A percentile compares a stretch with the other conserved stretches of the same genome.
These are phyloP conservation scores for Gopherus flavomarginatus DNA, from an alignment of 2,113 vertebrate genomes.

Conservation along the genomic window DNA sequence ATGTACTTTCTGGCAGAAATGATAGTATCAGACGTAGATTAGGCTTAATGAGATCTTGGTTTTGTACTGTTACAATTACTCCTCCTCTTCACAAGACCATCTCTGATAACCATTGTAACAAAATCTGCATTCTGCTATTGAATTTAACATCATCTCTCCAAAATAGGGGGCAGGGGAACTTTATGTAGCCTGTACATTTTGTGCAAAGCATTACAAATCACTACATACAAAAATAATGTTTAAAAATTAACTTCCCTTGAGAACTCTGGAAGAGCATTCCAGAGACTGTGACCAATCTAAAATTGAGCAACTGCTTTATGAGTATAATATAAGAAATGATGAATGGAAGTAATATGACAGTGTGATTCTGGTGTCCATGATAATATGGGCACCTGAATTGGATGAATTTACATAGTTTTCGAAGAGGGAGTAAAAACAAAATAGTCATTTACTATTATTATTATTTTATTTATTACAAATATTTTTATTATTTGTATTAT, in stretches of 20 bases:
- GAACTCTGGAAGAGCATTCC: not conserved
- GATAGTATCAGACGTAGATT: not conserved
- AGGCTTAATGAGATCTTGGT: not conserved
- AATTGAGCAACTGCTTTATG: not conserved
- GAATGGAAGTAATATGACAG: not conserved
- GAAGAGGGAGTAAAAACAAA: not conserved
- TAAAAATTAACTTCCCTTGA: not conserved
- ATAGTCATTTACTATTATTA: too few species aligned
- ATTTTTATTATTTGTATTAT: too few species aligned
- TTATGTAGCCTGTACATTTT: not conserved
- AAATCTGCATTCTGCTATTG: not conserved
- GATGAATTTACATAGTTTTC: not conserved
- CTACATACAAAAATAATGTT: not conserved
- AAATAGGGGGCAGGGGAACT: too few species aligned
- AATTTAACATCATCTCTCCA: not conserved
- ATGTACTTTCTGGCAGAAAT: not conserved
- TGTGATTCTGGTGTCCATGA: not conserved
- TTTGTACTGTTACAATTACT: not conserved
- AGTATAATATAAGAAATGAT: not conserved
- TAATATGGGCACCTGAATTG: not conserved
- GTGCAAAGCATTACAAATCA: not conserved
- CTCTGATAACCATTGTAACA: not conserved
- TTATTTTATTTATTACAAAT: too few species aligned
- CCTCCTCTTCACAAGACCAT: constrained; percentile 16
- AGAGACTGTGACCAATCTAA: not conserved